These are phyloP conservation scores for Vulpes lagopus DNA, from an alignment of 2,113 vertebrate species.

Conservation along the genomic window DNA sequence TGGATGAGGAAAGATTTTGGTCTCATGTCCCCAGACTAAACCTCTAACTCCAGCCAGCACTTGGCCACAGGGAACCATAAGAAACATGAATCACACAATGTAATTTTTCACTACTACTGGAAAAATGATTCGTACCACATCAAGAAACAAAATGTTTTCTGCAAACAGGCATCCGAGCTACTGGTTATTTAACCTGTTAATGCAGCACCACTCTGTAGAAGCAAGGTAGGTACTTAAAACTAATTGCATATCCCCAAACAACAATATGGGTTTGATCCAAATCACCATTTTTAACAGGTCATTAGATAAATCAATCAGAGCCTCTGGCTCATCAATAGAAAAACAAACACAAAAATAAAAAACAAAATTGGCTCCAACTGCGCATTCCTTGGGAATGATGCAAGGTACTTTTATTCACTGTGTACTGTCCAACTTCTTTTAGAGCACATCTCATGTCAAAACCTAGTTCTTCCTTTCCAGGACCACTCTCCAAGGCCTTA, in stretches of 20 bases:
- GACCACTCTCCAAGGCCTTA: not conserved
- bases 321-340: not conserved
- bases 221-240: not conserved
- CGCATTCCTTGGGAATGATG: not conserved
- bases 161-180: not conserved
- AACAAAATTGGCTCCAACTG: not conserved
- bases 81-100: not conserved
- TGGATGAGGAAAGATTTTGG: not conserved
- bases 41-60: not conserved
- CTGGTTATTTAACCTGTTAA: not conserved
- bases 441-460: not conserved
- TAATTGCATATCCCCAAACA: not conserved
- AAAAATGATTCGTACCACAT: constrained; percentile 19
- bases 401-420: not conserved
- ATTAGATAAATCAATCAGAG: not conserved
- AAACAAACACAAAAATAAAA: constrained; percentile 15
- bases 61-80: not conserved
- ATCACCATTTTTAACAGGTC: not conserved
- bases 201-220: not conserved
- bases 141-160: constrained; percentile 40
- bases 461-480: not conserved
- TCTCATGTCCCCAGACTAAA: not conserved
- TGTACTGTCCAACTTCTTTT: not conserved
- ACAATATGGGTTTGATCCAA: not conserved
- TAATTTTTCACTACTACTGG: not conserved